Percentiles rank a stretch among this genome's conserved stretches.
phyloP scores from a whole-genome alignment of 2,797 vertebrate species.

The Lates japonicus region DNA sequence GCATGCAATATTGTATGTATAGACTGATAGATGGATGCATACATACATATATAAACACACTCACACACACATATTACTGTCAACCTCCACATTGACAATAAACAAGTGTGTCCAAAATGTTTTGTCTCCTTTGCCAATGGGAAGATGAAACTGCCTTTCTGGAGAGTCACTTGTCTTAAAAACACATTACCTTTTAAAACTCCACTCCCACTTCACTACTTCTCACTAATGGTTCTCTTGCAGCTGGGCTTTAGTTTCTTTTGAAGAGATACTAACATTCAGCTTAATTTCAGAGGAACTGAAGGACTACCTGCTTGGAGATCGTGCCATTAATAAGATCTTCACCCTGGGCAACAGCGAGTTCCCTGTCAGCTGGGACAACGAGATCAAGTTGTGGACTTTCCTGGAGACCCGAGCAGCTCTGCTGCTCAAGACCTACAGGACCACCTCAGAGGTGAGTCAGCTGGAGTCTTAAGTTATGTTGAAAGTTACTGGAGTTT shows the following conservation, averaged over 20 bases:
- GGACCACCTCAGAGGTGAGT: constrained; percentile 92
- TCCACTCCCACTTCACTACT: neutral
- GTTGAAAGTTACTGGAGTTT: neutral
- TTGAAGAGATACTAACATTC: constrained; percentile 3
- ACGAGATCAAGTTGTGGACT: constrained; percentile 98
- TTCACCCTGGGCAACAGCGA: constrained; percentile 96
- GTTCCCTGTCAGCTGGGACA: constrained; percentile 98
- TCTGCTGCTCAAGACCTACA: constrained; percentile 97
- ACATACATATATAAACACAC: too few relatives aligned
- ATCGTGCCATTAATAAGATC: constrained; percentile 94
- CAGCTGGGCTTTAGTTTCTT: neutral
- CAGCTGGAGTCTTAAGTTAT: neutral
- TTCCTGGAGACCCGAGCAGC: constrained; percentile 96
- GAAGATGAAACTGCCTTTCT: neutral
- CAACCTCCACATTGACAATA: too few relatives aligned
- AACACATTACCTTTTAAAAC: neutral
- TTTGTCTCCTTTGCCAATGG: neutral
- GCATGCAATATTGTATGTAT: too few relatives aligned
- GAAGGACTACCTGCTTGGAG: constrained; percentile 94
- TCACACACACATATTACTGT: too few relatives aligned
- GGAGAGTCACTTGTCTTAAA: neutral
- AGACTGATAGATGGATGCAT: too few relatives aligned
- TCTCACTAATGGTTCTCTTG: neutral
- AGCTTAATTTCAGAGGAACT: constrained; percentile 89
- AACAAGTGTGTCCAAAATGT: neutral